Conservation (phyloP, 1,140 invertebrate species). For the Zaprionus taronus region DNA sequence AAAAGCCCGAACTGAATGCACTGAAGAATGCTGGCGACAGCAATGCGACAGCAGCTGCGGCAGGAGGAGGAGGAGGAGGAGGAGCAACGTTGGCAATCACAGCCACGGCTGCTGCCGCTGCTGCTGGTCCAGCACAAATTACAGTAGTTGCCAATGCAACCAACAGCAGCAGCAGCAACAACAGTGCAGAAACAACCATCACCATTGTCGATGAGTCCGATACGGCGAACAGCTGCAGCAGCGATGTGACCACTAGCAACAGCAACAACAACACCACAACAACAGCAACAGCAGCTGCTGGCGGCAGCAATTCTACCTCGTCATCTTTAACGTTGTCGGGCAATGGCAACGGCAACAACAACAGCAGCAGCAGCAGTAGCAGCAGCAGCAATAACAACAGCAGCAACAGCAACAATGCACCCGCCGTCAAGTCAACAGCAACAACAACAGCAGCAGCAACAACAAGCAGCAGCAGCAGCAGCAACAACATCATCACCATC, state of each 20-base stretch:
- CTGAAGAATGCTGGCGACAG: neutral
- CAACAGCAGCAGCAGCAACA: constrained; percentile 3
- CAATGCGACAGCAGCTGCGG: neutral
- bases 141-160: neutral
- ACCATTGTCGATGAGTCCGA: constrained; percentile 73
- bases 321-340: constrained; percentile 13
- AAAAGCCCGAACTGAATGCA: constrained; percentile 45
- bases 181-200: constrained; percentile 51
- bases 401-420: constrained; percentile 18
- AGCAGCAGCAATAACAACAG: neutral
- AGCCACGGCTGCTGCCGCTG: constrained; percentile 4
- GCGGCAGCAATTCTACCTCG: constrained; percentile 10
- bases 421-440: constrained; percentile 9
- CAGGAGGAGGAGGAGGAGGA: neutral
- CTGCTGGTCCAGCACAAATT: constrained; percentile 6
- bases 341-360: neutral
- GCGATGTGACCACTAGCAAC: constrained; percentile 43
- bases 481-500: constrained; percentile 9
- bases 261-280: constrained; percentile 16
- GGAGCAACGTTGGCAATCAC: neutral
- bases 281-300: neutral
- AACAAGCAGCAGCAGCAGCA: constrained; percentile 18
- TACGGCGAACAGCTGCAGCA: constrained; percentile 64
- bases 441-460: neutral
- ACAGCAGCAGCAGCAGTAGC: constrained; percentile 4